phyloP scores from a whole-genome alignment of 2,888 invertebrate species.

The Drosophila aldrichi region DNA sequence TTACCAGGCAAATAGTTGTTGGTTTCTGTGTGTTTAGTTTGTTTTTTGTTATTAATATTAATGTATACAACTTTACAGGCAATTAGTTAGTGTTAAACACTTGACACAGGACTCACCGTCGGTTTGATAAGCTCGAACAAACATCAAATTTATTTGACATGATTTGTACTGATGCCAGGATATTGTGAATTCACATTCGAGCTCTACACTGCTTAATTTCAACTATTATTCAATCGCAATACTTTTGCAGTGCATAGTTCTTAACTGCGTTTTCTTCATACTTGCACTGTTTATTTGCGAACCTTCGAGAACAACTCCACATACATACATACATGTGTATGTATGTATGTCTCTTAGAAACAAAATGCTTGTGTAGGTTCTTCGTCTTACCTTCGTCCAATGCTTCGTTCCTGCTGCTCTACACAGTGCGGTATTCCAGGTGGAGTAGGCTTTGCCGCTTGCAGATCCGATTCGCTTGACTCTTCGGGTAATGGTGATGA shows the following conservation, averaged over 20 bases:
- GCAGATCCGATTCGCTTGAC: conserved; percentile 38
- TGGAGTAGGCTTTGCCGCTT: conserved; percentile 52
- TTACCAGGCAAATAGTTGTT: neutral
- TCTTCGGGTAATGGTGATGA: conserved; percentile 30
- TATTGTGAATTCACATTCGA: conserved; percentile 11
- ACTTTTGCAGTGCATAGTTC: conserved; percentile 4
- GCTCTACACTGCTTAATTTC: conserved; percentile 14
- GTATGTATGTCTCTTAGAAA: neutral
- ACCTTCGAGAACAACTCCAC: conserved; percentile 28
- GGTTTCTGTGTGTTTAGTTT: neutral
- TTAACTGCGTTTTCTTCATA: conserved; percentile 6
- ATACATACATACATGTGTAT: neutral
- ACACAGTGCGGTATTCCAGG: conserved; percentile 80
- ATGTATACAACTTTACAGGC: conserved; percentile 18
- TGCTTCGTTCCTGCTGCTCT: conserved; percentile 80
- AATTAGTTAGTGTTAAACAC: conserved; percentile 10
- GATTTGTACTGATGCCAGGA: conserved; percentile 18
- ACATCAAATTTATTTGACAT: conserved; percentile 31
- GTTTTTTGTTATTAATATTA: conserved; percentile 17
- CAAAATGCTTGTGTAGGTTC: neutral
- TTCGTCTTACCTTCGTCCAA: conserved; percentile 82
- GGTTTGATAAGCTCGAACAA: conserved; percentile 55
- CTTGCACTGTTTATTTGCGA: conserved; percentile 11
- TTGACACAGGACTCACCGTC: conserved; percentile 66
- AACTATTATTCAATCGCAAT: neutral